A percentile compares a stretch with the other conserved stretches of the same genome.
Conservation (phyloP, 1,140 invertebrate species). For the Drosophila melanica region DNA sequence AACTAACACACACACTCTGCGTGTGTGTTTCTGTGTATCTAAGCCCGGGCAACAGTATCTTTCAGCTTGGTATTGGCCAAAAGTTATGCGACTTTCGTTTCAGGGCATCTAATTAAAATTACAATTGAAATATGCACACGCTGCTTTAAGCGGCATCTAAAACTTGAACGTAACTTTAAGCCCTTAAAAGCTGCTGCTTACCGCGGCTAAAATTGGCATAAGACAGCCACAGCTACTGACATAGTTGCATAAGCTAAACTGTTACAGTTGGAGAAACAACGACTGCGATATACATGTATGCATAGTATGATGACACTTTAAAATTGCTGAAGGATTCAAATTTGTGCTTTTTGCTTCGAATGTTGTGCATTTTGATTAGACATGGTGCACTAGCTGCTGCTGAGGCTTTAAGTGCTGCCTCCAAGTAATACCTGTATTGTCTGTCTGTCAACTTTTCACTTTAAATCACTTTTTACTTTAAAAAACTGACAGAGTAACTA, state of each 20-base stretch:
- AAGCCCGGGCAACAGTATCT: conserved; percentile 15
- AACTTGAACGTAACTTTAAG: conserved; percentile 41
- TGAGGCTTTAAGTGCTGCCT: not conserved
- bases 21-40: not conserved
- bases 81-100: conserved; percentile 51
- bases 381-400: not conserved
- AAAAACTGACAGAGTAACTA: too few relatives aligned
- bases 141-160: conserved; percentile 38
- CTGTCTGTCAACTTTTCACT: too few relatives aligned
- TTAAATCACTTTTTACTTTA: too few relatives aligned
- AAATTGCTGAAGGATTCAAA: not conserved
- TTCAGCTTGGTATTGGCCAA: conserved; percentile 32
- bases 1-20: conserved; percentile 11
- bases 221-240: not conserved
- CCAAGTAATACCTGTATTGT: too few relatives aligned
- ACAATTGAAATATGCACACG: conserved; percentile 61
- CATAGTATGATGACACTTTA: not conserved
- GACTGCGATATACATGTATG: not conserved
- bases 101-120: conserved; percentile 72
- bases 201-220: not conserved
- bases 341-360: not conserved
- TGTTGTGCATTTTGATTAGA: not conserved
- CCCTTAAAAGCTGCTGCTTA: conserved; percentile 21
- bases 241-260: not conserved
- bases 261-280: conserved; percentile 1